Evolutionary conservation across 2,113 vertebrate species (phyloP), one percentile per base, ranked within the genome.

Genomic region (Balaeniceps rex): DNA sequence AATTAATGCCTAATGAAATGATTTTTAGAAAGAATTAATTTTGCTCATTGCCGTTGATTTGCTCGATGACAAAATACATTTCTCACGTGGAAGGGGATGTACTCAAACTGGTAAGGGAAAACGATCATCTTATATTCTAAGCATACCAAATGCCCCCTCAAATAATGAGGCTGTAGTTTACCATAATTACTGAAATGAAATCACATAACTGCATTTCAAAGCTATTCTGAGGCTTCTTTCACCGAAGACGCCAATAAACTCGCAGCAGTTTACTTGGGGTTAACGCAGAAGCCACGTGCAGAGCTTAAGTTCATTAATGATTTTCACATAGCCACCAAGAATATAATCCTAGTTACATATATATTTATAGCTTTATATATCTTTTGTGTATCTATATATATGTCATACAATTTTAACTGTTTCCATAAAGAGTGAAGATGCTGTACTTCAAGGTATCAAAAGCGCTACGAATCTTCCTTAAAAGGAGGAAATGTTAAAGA

Each of bases 241-340:
- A 16, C 78, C 6, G 42, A 66, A 34, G 86, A 46, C 5, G 1
- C 91, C 91, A 84, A 90, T 84, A 88, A 94, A 91, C 70, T 83
- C 42, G 70, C 13, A 3, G 70, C 81, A 44, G 55, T 79, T 90
- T 49, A 26, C 78, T 60, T 13, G 7, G 36, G 81, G 74, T 93
- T 94, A 87, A 84, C 88, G 38, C 66, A 64, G 78, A 36, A 91
- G 89, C 87, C 93, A 93, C 36, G 12, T 66, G 84, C 89, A 91
- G 78, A 80, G 87, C 93, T 95, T 89, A 84, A 93, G 74, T 83
- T 94, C 97, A 94, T 82, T 76, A 91, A 87, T 93, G 87, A 83
- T 88, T 92, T 89, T 80, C 93, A 85, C 78, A 33, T 1, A 26
- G 69, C 52, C 70, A 38, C 74, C 63, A 54, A 69, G 44, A 82